Evolutionary conservation across 1,140 invertebrate species (phyloP), one percentile per base, ranked within the genome.

Genomic region (Zaprionus capensis): DNA sequence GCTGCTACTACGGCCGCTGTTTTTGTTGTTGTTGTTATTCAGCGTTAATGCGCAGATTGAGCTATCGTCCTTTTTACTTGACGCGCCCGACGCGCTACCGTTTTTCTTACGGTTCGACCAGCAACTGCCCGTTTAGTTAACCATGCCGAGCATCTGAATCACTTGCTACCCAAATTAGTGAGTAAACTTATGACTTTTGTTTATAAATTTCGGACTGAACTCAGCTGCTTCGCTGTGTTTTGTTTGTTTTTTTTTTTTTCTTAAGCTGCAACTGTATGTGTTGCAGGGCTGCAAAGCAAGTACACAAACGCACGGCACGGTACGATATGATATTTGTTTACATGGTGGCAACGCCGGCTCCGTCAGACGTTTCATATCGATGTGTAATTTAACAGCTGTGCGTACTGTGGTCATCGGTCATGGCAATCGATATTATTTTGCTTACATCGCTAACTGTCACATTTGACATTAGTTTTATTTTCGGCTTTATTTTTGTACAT

Each of bases 1-100:
- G 34, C 7, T 22, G 34, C 11, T 28, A 2, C 20, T 53, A 15
- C 28, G 9, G 17, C 49, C 62, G 46, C 20, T 24, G 17, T 17
- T 34, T n/a, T 31, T 17, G 11, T 12, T 38, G 22, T 28, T 44
- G 44, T 64, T 34, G 15, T 46, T 70, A 62, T 61, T 66, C 62
- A 34, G 44, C 51, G 51, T 65, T 82, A 70, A 79, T 38, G 75
- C 80, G 76, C 67, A 82, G 71, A 83, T 76, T 66, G n/a, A 31
- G 28, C 49, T 64, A 12, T 66, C 26, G 70, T 69, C 66, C 56
- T 63, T 62, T 77, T 53, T 2, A 17, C n/a, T 56, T 17, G 44
- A 62, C 31, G 46, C 34, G 36, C 44, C 59, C 57, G 22, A 63
- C 41, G 49, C 70, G 62, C 70, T 31, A 28, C 20, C 20, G 14